phyloP scores from a whole-genome alignment of 2,888 invertebrate species.

The Rhaphigaster nebulosa region DNA sequence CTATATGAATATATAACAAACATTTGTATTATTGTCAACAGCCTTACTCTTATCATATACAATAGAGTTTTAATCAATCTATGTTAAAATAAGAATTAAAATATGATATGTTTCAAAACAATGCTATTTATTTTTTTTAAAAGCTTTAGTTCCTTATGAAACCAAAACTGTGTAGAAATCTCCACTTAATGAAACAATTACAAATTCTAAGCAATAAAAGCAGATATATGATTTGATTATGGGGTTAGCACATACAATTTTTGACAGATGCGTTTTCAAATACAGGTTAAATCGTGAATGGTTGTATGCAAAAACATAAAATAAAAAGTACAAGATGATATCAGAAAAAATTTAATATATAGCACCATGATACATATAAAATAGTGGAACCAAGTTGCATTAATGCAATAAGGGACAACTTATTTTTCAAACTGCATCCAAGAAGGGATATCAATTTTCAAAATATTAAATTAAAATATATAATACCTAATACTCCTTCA shows the following conservation, averaged over 20 bases:
- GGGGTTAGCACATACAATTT: background rate
- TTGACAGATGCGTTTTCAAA: background rate
- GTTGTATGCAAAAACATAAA: background rate
- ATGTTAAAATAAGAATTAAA: background rate
- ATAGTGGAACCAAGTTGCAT: background rate
- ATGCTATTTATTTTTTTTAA: background rate
- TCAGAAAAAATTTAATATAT: background rate
- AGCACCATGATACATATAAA: background rate
- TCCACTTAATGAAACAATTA: background rate
- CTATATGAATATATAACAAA: background rate
- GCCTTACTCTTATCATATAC: background rate
- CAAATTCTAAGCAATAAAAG: background rate
- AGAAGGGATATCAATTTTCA: background rate
- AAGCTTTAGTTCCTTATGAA: background rate
- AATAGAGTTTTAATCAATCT: background rate
- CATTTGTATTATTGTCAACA: conserved; percentile 11
- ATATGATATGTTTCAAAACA: conserved; percentile 6
- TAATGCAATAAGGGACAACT: background rate
- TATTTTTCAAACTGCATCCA: background rate
- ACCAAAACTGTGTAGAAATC: background rate
- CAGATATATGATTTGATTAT: background rate
- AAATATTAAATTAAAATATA: background rate
- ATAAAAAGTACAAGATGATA: background rate
- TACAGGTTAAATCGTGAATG: background rate
- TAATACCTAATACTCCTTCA: background rate